Evolutionary conservation across 2,113 vertebrate species (phyloP).

Genomic region (Ceyx melanurus): DNA sequence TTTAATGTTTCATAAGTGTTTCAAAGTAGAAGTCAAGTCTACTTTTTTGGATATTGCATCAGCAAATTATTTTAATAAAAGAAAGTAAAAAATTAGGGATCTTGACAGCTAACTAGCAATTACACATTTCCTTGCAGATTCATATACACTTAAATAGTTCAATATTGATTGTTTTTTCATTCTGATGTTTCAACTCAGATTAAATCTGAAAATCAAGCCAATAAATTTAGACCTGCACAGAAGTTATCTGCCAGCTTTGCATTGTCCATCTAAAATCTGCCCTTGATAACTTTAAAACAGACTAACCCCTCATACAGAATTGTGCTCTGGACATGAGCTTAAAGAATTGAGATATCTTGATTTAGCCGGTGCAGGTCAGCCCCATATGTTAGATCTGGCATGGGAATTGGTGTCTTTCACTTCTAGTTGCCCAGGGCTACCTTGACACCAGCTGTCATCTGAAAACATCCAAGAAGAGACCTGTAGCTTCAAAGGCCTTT

Average conservation of each 20-base stretch:
- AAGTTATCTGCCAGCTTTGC: not conserved
- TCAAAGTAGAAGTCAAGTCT: not conserved
- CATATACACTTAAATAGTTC: not conserved
- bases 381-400: not conserved
- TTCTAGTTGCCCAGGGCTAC: not conserved
- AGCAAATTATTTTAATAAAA: not conserved
- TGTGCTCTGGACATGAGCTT: not conserved
- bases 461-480: not conserved
- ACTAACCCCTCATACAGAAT: not conserved
- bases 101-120: not conserved
- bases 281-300: not conserved
- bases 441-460: not conserved
- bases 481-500: not conserved
- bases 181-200: not conserved
- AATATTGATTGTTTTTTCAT: not conserved
- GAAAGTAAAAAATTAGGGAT: not conserved
- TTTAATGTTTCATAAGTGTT: constrained; percentile 33
- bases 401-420: not conserved
- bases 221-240: not conserved
- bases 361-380: not conserved
- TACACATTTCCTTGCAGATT: not conserved
- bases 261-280: not conserved
- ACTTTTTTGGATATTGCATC: not conserved
- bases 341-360: not conserved
- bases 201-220: not conserved